Percentiles rank a stretch among this genome's conserved stretches.
These are phyloP conservation scores for Globicephala melas DNA, from an alignment of 2,113 vertebrate genomes.

Conservation along the genomic window DNA sequence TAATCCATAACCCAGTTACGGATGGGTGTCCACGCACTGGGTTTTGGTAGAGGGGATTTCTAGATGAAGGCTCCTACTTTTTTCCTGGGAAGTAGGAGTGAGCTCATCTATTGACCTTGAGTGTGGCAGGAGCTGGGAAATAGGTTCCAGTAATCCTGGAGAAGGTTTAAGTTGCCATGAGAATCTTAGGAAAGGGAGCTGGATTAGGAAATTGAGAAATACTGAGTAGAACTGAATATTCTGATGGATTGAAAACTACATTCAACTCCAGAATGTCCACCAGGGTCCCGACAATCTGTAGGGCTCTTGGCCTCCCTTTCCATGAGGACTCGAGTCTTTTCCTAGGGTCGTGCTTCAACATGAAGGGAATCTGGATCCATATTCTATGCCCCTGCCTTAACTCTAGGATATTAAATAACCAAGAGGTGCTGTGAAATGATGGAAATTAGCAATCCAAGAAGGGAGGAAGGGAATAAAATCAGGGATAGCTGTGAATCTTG, in stretches of 20 bases:
- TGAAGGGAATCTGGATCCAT: neutral
- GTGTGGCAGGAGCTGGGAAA: neutral
- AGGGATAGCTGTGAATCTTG: neutral
- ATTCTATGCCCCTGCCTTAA: neutral
- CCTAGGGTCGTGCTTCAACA: neutral
- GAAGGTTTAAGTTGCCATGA: neutral
- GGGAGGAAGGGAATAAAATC: neutral
- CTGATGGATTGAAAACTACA: neutral
- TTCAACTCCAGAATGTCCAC: neutral
- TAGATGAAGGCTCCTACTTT: neutral
- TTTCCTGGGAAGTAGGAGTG: neutral
- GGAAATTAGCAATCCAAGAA: neutral
- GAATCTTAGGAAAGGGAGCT: neutral
- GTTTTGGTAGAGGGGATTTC: neutral
- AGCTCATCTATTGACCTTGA: neutral
- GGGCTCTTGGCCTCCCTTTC: neutral
- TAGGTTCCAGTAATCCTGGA: neutral
- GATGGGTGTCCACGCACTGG: neutral
- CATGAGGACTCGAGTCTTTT: neutral
- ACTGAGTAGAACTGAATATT: neutral
- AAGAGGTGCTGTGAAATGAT: neutral
- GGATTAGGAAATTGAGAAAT: neutral
- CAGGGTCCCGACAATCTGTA: neutral
- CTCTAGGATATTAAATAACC: neutral
- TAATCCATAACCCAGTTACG: neutral